These are phyloP conservation scores for Parnassius mnemosyne DNA, from an alignment of 2,888 invertebrate genomes.

Conservation along the genomic window DNA sequence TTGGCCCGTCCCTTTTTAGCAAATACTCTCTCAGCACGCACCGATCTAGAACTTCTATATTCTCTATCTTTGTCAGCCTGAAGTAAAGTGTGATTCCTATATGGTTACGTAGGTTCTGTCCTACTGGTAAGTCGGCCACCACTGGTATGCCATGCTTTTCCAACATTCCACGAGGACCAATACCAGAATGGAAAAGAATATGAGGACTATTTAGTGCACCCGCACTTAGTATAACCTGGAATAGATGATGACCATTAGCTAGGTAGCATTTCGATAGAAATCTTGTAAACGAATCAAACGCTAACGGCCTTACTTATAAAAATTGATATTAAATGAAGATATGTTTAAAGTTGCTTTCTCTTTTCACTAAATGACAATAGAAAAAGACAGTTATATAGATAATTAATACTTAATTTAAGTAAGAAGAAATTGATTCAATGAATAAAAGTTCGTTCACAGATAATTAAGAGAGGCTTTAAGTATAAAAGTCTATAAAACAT, in stretches of 20 bases:
- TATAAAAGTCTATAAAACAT: too few species aligned
- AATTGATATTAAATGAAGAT: too few species aligned
- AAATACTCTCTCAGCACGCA: slow-evolving; percentile 78
- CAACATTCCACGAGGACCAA: slow-evolving; percentile 80
- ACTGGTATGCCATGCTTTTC: slow-evolving; percentile 72
- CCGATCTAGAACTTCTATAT: slow-evolving; percentile 79
- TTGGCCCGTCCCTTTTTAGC: slow-evolving; percentile 75
- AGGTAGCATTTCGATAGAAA: too few species aligned
- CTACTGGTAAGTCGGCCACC: slow-evolving; percentile 82
- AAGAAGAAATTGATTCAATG: too few species aligned
- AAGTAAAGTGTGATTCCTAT: slow-evolving; percentile 80
- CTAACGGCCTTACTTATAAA: too few species aligned
- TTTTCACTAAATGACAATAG: too few species aligned
- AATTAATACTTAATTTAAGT: too few species aligned
- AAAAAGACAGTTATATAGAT: too few species aligned
- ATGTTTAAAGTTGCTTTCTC: too few species aligned
- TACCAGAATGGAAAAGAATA: slow-evolving; percentile 82
- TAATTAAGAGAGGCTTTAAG: too few species aligned
- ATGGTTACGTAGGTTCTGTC: slow-evolving; percentile 82
- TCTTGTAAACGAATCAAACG: too few species aligned
- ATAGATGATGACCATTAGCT: slow-evolving; percentile 6
- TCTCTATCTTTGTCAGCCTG: slow-evolving; percentile 61
- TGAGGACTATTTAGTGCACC: slow-evolving; percentile 84
- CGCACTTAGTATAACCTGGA: slow-evolving; percentile 79
- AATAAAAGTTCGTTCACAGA: too few species aligned